These are phyloP conservation scores for Corythornis leucogaster DNA, from an alignment of 2,797 vertebrate genomes.

Conservation along the genomic window DNA sequence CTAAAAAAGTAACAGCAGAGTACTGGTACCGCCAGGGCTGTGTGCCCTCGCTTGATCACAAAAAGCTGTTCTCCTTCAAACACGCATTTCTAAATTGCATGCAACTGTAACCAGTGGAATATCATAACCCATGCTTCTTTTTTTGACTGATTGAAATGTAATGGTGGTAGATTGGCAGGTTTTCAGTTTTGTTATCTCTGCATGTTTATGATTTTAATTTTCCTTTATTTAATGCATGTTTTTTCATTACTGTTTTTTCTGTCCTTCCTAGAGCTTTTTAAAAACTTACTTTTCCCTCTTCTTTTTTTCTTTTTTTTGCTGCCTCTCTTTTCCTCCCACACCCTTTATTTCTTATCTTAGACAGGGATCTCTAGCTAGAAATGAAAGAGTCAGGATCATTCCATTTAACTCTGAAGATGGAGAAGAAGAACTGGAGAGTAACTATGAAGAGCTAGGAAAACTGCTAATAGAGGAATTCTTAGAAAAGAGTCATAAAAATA, in stretches of 20 bases:
- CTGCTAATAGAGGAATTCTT: constrained; percentile 84
- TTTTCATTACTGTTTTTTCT: constrained; percentile 57
- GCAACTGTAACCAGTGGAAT: background rate
- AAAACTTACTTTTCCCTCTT: background rate
- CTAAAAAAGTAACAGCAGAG: constrained; percentile 34
- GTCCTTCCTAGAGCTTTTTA: constrained; percentile 57
- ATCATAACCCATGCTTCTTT: background rate
- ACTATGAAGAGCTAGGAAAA: constrained; percentile 83
- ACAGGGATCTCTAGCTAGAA: constrained; percentile 75
- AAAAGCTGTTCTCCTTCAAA: constrained; percentile 32
- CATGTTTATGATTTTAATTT: constrained; percentile 11
- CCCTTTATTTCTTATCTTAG: constrained; percentile 71
- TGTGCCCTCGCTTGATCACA: constrained; percentile 24
- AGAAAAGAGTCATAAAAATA: constrained; percentile 85
- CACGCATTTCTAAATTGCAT: constrained; percentile 33
- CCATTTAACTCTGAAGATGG: constrained; percentile 87
- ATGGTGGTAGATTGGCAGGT: background rate
- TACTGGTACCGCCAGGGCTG: background rate
- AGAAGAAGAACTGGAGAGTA: constrained; percentile 85
- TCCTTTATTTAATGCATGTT: background rate
- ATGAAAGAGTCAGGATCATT: constrained; percentile 88
- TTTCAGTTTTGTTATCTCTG: constrained; percentile 4
- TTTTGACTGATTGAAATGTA: constrained; percentile 24
- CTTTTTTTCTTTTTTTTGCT: constrained; percentile 72
- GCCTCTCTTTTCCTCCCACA: constrained; percentile 44